Evolutionary conservation across 2,888 invertebrate species (phyloP).

Genomic region (Hofmannophila pseudospretella): DNA sequence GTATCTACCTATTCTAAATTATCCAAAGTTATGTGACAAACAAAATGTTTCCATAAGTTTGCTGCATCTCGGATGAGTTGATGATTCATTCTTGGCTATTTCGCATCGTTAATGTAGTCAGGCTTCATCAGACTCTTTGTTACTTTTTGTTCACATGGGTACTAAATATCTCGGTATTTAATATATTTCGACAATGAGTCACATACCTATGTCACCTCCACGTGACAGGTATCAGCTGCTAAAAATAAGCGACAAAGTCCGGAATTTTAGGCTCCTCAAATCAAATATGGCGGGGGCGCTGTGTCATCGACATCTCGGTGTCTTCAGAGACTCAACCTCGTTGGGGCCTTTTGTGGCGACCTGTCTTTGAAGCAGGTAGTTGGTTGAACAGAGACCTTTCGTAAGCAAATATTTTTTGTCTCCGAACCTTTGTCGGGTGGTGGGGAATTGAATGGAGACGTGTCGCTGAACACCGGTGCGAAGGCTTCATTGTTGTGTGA

Average conservation of each 20-base stretch:
- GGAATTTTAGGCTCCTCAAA: slow-evolving; percentile 24
- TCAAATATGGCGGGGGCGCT: slow-evolving; percentile 32
- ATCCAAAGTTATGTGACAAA: too few species aligned
- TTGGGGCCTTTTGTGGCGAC: slow-evolving; percentile 32
- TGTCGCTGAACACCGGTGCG: slow-evolving; percentile 20
- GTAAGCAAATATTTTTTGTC: slow-evolving; percentile 48
- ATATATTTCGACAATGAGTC: slow-evolving; percentile 30
- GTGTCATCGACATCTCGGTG: slow-evolving; percentile 44
- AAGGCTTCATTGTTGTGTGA: slow-evolving; percentile 28
- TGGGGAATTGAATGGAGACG: slow-evolving; percentile 33
- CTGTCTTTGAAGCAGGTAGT: slow-evolving; percentile 60
- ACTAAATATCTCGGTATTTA: slow-evolving; percentile 15
- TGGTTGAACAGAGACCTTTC: slow-evolving; percentile 24
- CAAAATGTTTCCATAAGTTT: neutral
- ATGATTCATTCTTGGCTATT: neutral
- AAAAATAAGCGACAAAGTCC: slow-evolving; percentile 29
- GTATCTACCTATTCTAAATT: too few species aligned
- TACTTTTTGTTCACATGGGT: slow-evolving; percentile 12
- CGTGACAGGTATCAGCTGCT: slow-evolving; percentile 41
- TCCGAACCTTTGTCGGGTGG: slow-evolving; percentile 34
- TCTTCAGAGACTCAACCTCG: slow-evolving; percentile 21
- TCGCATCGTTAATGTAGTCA: neutral
- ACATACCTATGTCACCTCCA: too few species aligned
- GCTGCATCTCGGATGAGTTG: neutral
- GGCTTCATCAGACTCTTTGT: slow-evolving; percentile 15